Base-by-base conservation (phyloP, 2,113 vertebrate genomes). In the Montifringilla adamsi region DNA sequence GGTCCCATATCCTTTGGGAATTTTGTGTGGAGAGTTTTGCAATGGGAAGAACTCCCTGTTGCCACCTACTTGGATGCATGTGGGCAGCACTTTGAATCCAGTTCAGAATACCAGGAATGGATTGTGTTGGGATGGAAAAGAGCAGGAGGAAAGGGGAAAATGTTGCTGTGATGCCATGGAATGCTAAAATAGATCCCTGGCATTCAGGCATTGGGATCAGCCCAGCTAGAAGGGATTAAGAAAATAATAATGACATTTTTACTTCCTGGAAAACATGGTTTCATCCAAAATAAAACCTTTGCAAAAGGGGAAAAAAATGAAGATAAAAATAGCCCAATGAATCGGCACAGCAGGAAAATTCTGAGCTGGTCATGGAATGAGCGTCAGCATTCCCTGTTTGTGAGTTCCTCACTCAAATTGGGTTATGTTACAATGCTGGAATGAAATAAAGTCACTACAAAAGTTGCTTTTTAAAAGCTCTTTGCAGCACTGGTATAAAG, bases 251-350 rank as follows among this genome's bases (percentile, higher is more conserved):
- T 41, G 24, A 55, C 47, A 53, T 56, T 74, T 59, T 75, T 81
- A 22, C 73, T 55, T 78, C 69, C 53, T 41, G 53, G 73, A 90
- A 92, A 94, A 90, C 31, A 44, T 2, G 0, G 5, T 55, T 94
- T 86, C 52, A 90, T 81, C 79, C 67, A 53, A 95, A 92, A 84
- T 43, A 76, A 94, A 91, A 37, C 76, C 66, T 79, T 78, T 52
- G 24, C 47, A 39, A 91, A 68, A 75, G 59, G 41, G 37, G 26
- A 12, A 17, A 23, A 83, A 79, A 56, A 78, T 30, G 47, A 85
- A 59, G 69, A 50, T 67, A 70, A 70, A 95, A 91, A 55, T 47
- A 87, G 23, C 27, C 74, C 58, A 89, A 41, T 31, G 77, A 95
- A 89, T 86, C 49, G n/a, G 70, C 87, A 62, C 87, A 84, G 74